Evolutionary conservation across 2,797 vertebrate species (phyloP).

Genomic region (Nasua narica): DNA sequence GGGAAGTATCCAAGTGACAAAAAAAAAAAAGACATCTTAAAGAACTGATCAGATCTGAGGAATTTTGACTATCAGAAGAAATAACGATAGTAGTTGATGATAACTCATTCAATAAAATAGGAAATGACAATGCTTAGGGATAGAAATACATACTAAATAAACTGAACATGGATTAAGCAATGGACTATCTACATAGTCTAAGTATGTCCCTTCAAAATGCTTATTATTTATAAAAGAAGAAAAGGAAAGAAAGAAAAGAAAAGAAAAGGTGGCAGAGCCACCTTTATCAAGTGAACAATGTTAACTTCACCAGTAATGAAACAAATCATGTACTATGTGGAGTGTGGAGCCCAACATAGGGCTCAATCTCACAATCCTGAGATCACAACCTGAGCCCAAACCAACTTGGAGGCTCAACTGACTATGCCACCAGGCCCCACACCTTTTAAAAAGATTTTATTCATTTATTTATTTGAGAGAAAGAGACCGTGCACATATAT

Average conservation of each 20-base stretch:
- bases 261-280: background rate
- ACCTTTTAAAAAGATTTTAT: background rate
- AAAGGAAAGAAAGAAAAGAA: background rate
- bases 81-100: background rate
- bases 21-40: background rate
- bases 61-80: background rate
- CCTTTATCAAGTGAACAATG: background rate
- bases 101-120: background rate
- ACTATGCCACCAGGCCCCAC: background rate
- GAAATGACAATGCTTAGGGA: background rate
- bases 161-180: background rate
- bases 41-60: background rate
- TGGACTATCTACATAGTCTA: background rate
- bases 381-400: background rate
- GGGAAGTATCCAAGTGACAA: background rate
- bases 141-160: background rate
- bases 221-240: background rate
- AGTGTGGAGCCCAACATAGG: background rate
- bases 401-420: background rate
- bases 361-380: background rate
- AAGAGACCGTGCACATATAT: background rate
- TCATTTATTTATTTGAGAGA: background rate
- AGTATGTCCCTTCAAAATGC: background rate
- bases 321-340: background rate
- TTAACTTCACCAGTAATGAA: background rate